These are phyloP conservation scores for Acleris sparsana DNA, from an alignment of 2,888 invertebrate genomes.

Conservation along the genomic window DNA sequence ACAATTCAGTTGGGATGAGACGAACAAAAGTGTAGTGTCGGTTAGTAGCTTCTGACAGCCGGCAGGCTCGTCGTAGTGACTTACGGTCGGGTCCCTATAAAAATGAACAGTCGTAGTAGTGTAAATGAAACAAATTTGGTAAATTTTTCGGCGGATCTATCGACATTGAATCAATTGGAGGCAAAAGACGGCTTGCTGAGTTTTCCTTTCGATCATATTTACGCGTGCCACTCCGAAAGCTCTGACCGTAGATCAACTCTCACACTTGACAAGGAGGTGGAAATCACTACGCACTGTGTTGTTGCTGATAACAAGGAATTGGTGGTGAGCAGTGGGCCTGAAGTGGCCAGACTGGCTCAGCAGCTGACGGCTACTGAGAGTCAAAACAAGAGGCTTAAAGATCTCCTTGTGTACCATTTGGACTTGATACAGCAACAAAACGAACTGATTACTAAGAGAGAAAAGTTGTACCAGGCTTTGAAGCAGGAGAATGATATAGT, in stretches of 20 bases:
- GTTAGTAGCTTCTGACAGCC: conserved; percentile 73
- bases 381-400: conserved; percentile 89
- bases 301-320: conserved; percentile 58
- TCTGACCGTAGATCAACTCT: conserved; percentile 59
- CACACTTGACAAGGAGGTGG: conserved; percentile 69
- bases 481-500: conserved; percentile 92
- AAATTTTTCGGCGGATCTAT: conserved; percentile 72
- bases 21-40: conserved; percentile 67
- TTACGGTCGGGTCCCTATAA: conserved; percentile 64
- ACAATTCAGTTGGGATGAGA: conserved; percentile 66
- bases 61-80: conserved; percentile 73
- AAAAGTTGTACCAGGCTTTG: conserved; percentile 88
- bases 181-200: conserved; percentile 82
- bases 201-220: conserved; percentile 89
- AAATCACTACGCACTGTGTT: conserved; percentile 64
- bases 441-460: conserved; percentile 91
- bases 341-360: conserved; percentile 55
- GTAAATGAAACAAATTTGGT: conserved; percentile 79
- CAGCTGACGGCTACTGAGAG: conserved; percentile 66
- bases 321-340: conserved; percentile 45
- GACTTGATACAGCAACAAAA: conserved; percentile 96
- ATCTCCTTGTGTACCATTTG: conserved; percentile 91
- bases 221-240: conserved; percentile 84
- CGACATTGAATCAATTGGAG: conserved; percentile 70
- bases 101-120: conserved; percentile 80